Base-by-base conservation (phyloP, 35 echinoderm and acorn worm species). In the Ophioderma brevispina region DNA sequence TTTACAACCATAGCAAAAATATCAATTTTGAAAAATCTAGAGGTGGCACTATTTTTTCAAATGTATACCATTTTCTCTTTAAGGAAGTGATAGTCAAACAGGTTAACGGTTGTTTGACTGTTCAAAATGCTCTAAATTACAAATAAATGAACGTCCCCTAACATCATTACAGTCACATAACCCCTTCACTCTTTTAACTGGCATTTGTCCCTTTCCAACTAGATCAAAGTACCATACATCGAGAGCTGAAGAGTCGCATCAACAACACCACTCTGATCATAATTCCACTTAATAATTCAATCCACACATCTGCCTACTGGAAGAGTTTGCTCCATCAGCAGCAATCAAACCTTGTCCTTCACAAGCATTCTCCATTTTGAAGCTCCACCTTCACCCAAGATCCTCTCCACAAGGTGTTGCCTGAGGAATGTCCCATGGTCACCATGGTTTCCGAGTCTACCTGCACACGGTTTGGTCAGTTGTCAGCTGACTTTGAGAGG, bases 181-280 rank as follows among this genome's bases (percentile, higher is more conserved):
- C n/a, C n/a, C n/a, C n/a, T n/a, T n/a, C n/a, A n/a, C n/a, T n/a
- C n/a, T n/a, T n/a, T n/a, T n/a, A n/a, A n/a, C n/a, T n/a, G n/a
- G n/a, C n/a, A 76, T 76, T 2, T 6, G 75, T 76, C 75, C 30
- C 35, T 6, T 76, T 76, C 8, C 19, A 19, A n/a, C n/a, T n/a
- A n/a, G n/a, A n/a, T n/a, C n/a, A n/a, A n/a, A n/a, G 21, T 35
- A 39, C 23, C 10, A 41, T 82, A 99, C 97, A 91, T 99, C 97
- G 91, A 84, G 13, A 99, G 85, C 25, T 85, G 82, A 34, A 99
- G 90, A 33, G 97, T 99, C 56, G 97, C 97, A n/a, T n/a, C n/a
- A 18, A 99, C 97, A 10, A 99, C 94, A 80, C 81, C 97, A 55
- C 89, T 95, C 64, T 99, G 97, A 32, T 95, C 97, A 81, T 99